Evolutionary conservation across 2,113 vertebrate species (phyloP), one percentile per base, ranked within the genome.

Genomic region (Charina bottae): DNA sequence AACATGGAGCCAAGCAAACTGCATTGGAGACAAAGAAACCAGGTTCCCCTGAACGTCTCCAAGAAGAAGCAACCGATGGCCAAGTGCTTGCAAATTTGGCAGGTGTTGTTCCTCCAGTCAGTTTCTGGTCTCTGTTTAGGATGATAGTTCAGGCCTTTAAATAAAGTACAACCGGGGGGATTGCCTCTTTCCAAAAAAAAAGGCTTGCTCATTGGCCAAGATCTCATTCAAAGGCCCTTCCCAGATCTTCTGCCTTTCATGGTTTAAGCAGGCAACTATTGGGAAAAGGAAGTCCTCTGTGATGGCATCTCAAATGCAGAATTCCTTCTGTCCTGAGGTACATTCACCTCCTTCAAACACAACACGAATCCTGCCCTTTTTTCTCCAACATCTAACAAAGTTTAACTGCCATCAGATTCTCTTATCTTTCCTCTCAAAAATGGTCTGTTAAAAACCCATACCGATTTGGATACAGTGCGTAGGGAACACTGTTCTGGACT

Each of bases 1-100:
- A 99, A 99, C 99, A 99, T 99, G 72, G 98, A 99, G 90, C 99
- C 99, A 42, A 99, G 97, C 93, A 99, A 98, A 95, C 99, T 99
- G 95, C 64, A 53, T 0, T 1, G 23, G 9, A 89, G 78, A 94
- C n/a, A 58, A 95, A 72, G 15, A 37, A n/a, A 78, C 15, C 17
- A 21, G 28, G 23, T n/a, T 19, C 24, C 55, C 23, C 55, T 42
- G 8, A 7, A 7, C 49, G 2, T 49, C 49, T 49, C 49, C 49
- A 3, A 49, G 49, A 49, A 49, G 15, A 19, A 19, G 15, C n/a
- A 5, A 8, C 0, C 0, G 72, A 9, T 6, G 64, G 62, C 62
- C 62, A 6, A 0, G 12, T 2, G 60, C 2, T 3, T 62, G 24
- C 15, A n/a, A n/a, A 33, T 15, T n/a, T n/a, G 68, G n/a, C 15